Base-by-base conservation (phyloP, 2,113 vertebrate species). In the Notothenia rossii region DNA sequence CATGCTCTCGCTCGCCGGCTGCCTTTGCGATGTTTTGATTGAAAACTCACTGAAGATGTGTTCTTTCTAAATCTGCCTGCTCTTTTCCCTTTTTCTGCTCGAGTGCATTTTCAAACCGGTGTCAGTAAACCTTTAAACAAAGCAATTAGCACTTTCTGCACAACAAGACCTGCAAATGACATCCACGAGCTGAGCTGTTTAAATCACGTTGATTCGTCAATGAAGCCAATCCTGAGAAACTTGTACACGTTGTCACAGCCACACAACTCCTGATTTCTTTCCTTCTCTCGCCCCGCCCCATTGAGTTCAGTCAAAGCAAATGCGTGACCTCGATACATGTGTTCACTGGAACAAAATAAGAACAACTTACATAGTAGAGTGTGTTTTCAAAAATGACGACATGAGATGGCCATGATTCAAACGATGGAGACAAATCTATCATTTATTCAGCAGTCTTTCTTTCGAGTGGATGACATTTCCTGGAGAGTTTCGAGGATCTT, bases 401-500 rank as follows among this genome's bases (percentile, higher is more conserved):
- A 82, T 58, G 33, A n/a, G 65, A 70, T 86, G 76, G 54, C 46
- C 10, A 40, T 29, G 79, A 77, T 48, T 71, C 51, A 63, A 81
- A 84, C 25, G 65, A 80, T 29, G 17, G 20, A 46, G 54, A 3
- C 65, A 71, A 89, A 81, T 53, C 49, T 59, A 72, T 65, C 18
- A 79, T 53, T 65, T 63, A 72, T 64, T 81, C 46, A 0, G 36
- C 2, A 50, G 63, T 75, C 69, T 20, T 65, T 14, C 74, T 50
- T 15, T 29, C 29, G 29, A 3, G 29, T 29, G 29, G 3, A 29
- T 50, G 67, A 50, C 11, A 50, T 80, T 89, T 87, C 71, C 82
- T 78, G 68, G 61, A 79, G 75, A 76, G 46, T 80, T 82, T 13
- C 33, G 70, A 77, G 74, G 67, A 71, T 58, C 56, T 75, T 79